Evolutionary conservation across 1,140 invertebrate genomes (phyloP).

Genomic region (Drosophila repleta): DNA sequence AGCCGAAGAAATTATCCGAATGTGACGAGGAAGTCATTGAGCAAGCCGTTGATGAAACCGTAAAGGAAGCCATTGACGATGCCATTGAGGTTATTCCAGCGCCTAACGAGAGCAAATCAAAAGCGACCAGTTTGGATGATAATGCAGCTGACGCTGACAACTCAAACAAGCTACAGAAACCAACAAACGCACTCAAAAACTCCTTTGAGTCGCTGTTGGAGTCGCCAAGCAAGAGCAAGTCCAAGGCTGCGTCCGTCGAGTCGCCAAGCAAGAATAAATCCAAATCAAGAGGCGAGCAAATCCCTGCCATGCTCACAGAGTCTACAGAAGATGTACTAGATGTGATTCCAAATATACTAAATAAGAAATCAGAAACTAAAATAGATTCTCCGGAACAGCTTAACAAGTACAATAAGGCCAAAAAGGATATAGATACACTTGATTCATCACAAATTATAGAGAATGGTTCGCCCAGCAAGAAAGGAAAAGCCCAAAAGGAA

Average conservation of each 20-base stretch:
- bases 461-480: neutral
- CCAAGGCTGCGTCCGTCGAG: neutral
- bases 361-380: neutral
- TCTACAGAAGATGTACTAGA: neutral
- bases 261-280: slow-evolving; percentile 8
- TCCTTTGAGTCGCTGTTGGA: neutral
- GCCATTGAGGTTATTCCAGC: neutral
- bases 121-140: neutral
- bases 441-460: slow-evolving; percentile 3
- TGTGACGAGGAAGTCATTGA: neutral
- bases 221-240: slow-evolving; percentile 3
- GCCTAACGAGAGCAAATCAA: neutral
- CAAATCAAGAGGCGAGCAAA: neutral
- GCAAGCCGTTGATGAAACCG: neutral
- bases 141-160: neutral
- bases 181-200: neutral
- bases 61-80: neutral
- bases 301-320: neutral
- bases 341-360: neutral
- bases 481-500: neutral
- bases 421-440: neutral
- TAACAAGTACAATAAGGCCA: neutral
- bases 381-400: neutral
- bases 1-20: neutral
- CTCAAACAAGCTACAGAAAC: neutral